Evolutionary conservation across 2,797 vertebrate genomes (phyloP).

Genomic region (Megalops cyprinoides): DNA sequence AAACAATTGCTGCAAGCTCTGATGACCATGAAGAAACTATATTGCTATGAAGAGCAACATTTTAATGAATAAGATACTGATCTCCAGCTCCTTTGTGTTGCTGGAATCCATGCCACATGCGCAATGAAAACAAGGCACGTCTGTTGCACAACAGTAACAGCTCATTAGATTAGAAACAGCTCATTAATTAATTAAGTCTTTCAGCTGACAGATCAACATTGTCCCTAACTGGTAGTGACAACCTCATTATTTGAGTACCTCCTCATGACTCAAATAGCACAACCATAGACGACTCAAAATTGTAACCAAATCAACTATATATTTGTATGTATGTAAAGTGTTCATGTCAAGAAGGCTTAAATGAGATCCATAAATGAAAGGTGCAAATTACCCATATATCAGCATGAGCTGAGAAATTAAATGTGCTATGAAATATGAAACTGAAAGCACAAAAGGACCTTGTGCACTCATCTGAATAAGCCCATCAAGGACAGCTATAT

Average conservation of each 20-base stretch:
- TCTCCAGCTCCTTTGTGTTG: not conserved
- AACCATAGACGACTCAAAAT: not conserved
- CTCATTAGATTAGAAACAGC: not conserved
- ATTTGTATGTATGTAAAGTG: not conserved
- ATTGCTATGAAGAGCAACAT: not conserved
- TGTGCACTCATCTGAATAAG: not conserved
- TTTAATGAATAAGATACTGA: not conserved
- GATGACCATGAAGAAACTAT: not conserved
- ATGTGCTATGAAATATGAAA: not conserved
- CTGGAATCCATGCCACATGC: not conserved
- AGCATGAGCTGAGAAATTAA: not conserved
- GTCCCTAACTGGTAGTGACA: not conserved
- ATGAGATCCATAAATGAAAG: not conserved
- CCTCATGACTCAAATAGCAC: not conserved
- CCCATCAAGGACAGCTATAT: not conserved
- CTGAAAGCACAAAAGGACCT: not conserved
- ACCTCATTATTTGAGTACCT: not conserved
- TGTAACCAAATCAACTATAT: not conserved
- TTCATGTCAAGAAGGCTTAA: not conserved
- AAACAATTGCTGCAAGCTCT: not conserved
- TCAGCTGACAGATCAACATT: not conserved
- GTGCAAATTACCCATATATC: not conserved
- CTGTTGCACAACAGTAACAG: not conserved
- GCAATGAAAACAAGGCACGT: not conserved
- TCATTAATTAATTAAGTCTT: not conserved